Percentiles rank a stretch among this genome's conserved stretches.
These are phyloP conservation scores for Tupiocoris notatus DNA, from an alignment of 2,888 invertebrate genomes.

Conservation along the genomic window DNA sequence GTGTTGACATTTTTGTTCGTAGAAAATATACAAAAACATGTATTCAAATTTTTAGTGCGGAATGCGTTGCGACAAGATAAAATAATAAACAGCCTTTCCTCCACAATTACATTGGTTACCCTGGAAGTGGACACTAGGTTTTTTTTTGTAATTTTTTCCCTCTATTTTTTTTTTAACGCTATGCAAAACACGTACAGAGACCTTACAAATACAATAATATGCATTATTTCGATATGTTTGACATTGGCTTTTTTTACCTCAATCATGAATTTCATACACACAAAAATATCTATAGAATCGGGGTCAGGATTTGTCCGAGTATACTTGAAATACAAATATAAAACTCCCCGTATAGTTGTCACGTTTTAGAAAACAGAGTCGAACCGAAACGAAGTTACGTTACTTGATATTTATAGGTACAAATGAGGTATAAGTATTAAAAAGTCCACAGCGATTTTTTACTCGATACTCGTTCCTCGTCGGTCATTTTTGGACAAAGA, in stretches of 20 bases:
- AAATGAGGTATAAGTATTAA: conserved; percentile 43
- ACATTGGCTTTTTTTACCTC: conserved; percentile 16
- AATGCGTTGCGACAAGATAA: not conserved
- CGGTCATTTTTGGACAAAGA: not conserved
- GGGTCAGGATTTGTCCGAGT: conserved; percentile 41
- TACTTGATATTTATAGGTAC: conserved; percentile 41
- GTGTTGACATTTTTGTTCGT: conserved; percentile 11
- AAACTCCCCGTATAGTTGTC: conserved; percentile 38
- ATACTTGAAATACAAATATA: conserved; percentile 45
- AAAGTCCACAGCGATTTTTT: conserved; percentile 18
- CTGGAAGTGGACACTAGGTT: conserved; percentile 44
- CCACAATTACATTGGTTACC: conserved; percentile 38
- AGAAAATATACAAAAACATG: conserved; percentile 26
- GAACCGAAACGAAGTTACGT: not conserved
- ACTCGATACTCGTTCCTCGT: not conserved
- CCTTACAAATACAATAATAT: conserved; percentile 42
- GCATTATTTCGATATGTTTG: conserved; percentile 44
- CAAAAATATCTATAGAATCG: conserved; percentile 42
- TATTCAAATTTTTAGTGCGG: not conserved
- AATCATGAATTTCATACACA: conserved; percentile 12
- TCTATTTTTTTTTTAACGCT: conserved; percentile 4
- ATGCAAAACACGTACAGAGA: conserved; percentile 42
- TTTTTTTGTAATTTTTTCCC: not conserved
- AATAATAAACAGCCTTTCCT: conserved; percentile 36
- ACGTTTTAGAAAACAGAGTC: conserved; percentile 7